A percentile compares a stretch with the other conserved stretches of the same genome.
Evolutionary conservation across 2,797 vertebrate species (phyloP).

Genomic region (Chanos chanos): DNA sequence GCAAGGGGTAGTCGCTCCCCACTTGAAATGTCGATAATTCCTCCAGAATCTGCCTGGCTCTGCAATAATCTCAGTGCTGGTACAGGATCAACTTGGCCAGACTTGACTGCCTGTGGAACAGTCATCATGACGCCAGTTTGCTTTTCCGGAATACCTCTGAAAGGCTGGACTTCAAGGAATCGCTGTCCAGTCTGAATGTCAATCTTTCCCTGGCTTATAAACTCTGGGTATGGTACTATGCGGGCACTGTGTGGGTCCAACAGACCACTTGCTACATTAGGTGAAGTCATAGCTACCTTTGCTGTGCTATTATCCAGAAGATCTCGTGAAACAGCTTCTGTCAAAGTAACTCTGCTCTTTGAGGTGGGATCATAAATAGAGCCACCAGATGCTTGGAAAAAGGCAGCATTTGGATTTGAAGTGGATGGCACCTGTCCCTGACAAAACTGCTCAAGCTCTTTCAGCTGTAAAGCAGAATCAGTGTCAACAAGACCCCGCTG

Average conservation of each 20-base stretch:
- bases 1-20: conserved; percentile 73
- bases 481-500: conserved; percentile 73
- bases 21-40: conserved; percentile 75
- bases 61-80: conserved; percentile 78
- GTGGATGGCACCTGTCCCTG: conserved; percentile 50
- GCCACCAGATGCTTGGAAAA: conserved; percentile 66
- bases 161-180: conserved; percentile 84
- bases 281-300: conserved; percentile 61
- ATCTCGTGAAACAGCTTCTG: conserved; percentile 69
- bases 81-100: conserved; percentile 72
- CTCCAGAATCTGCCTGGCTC: conserved; percentile 81
- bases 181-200: conserved; percentile 87
- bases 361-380: conserved; percentile 67
- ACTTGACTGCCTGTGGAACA: conserved; percentile 69
- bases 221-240: conserved; percentile 83
- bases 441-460: conserved; percentile 66
- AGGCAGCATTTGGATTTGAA: conserved; percentile 50
- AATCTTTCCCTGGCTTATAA: conserved; percentile 85
- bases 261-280: conserved; percentile 62
- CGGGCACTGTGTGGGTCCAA: conserved; percentile 78
- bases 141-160: conserved; percentile 70
- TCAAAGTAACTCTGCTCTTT: conserved; percentile 68
- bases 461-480: conserved; percentile 71
- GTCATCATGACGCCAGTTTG: conserved; percentile 56
- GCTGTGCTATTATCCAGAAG: conserved; percentile 63